Percentiles rank a stretch among this genome's conserved stretches.
Evolutionary conservation across 1,140 invertebrate genomes (phyloP).

Genomic region (Eupeodes corollae): DNA sequence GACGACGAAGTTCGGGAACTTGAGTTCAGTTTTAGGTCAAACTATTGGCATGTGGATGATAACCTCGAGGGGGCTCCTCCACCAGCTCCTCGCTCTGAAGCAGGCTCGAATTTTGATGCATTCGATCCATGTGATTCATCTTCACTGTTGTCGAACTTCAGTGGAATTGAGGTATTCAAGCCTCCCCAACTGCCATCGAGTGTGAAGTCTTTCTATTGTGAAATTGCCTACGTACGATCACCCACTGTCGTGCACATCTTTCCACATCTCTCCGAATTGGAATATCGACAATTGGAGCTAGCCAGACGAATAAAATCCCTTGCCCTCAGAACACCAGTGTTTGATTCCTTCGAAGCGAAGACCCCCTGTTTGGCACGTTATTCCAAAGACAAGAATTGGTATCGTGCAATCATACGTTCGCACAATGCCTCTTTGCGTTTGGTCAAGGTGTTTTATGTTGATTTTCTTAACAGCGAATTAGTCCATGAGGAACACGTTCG

Average conservation of each 20-base stretch:
- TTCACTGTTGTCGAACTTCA: constrained; percentile 14
- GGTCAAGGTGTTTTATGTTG: constrained; percentile 24
- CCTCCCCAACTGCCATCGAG: constrained; percentile 17
- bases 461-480: constrained; percentile 21
- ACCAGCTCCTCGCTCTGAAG: too few species aligned
- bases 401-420: constrained; percentile 23
- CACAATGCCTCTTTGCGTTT: constrained; percentile 7
- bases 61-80: neutral
- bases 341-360: constrained; percentile 8
- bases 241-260: constrained; percentile 20
- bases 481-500: constrained; percentile 13
- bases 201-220: constrained; percentile 18
- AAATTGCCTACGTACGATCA: constrained; percentile 14
- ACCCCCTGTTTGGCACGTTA: constrained; percentile 21
- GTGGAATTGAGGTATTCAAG: constrained; percentile 13
- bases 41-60: constrained; percentile 7
- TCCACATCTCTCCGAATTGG: constrained; percentile 19
- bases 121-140: constrained; percentile 19
- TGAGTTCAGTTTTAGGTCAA: constrained; percentile 3
- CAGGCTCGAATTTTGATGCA: constrained; percentile 8
- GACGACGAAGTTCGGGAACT: constrained; percentile 8
- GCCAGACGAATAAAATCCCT: constrained; percentile 14
- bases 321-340: constrained; percentile 5
- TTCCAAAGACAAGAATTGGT: constrained; percentile 22
- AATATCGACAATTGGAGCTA: constrained; percentile 16